Base-by-base conservation (phyloP, 2,113 vertebrate genomes). In the Corythaixoides concolor region DNA sequence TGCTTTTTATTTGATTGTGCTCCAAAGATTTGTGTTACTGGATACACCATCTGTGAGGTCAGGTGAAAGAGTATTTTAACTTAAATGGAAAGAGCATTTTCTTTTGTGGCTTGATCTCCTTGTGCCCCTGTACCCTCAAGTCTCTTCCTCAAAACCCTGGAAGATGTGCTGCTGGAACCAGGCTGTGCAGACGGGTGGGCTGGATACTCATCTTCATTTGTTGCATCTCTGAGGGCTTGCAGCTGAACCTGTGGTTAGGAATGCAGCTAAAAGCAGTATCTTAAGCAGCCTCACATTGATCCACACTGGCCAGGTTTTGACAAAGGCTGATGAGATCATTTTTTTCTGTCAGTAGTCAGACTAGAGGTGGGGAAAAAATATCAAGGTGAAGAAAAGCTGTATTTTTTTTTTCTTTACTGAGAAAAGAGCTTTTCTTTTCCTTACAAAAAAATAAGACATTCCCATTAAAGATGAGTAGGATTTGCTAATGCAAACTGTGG, bases 31-130 rank as follows among this genome's bases (percentile, higher is more conserved):
- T 55, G 10, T 11, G n/a, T 43, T 55, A 12, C 8, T 64, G 37
- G n/a, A 26, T 21, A n/a, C 6, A 4, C 8, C 22, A 12, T 6
- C 22, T 11, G 4, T 0, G 1, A 73, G 37, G 50, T 52, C 45
- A 66, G 60, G 68, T 76, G n/a, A 56, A 80, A 88, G 5, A 19
- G 12, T 5, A 6, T 30, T 78, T 63, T 55, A 49, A 50, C 9
- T 6, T 24, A 2, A 3, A 4, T 7, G 15, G 33, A 30, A 66
- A 24, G 14, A 9, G 9, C 22, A 0, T 43, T 86, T 80, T 58
- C 19, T 85, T 37, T 17, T 76, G 15, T 33, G 39, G 45, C 52
- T 39, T 33, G 49, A 55, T 55, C 37, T 88, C 35, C 18, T 66
- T 39, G 12, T 62, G 12, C 2, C 16, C 27, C 37, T 27, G 10